phyloP scores from a whole-genome alignment of 2,888 invertebrate genomes.

The Cephus runcator region DNA sequence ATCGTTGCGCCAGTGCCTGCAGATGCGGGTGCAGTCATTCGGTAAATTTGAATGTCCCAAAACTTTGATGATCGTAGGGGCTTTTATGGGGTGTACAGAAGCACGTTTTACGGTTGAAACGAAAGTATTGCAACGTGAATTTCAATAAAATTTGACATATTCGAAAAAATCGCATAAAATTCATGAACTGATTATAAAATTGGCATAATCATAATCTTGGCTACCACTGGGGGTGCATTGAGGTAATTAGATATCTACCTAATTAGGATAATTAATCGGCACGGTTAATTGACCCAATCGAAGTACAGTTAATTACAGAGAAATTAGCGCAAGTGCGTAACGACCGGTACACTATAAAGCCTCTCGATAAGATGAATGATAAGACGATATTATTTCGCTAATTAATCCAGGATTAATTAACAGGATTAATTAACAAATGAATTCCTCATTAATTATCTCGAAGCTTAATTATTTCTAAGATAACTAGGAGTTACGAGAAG shows the following conservation, averaged over 20 bases:
- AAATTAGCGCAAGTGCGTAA: not conserved
- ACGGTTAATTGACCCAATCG: not conserved
- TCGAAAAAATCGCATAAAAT: too few species aligned
- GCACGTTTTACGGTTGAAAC: too few species aligned
- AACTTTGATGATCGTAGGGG: not conserved
- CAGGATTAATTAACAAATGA: not conserved
- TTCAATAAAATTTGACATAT: not conserved
- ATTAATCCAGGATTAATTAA: not conserved
- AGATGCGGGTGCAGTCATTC: slow-evolving; percentile 7
- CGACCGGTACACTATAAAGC: not conserved
- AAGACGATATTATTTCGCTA: not conserved
- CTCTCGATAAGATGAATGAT: not conserved
- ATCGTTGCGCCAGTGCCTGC: slow-evolving; percentile 16
- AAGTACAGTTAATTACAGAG: not conserved
- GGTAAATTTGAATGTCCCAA: not conserved
- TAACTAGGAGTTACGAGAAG: too few species aligned
- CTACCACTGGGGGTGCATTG: not conserved
- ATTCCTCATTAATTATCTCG: not conserved
- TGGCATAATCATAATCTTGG: too few species aligned
- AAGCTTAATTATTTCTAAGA: too few species aligned
- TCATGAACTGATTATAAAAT: too few species aligned
- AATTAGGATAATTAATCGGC: not conserved
- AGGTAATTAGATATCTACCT: not conserved
- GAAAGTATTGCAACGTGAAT: not conserved
- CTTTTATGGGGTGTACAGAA: not conserved